These are phyloP conservation scores for Antennarius striatus DNA, from an alignment of 2,113 vertebrate genomes.

Conservation along the genomic window DNA sequence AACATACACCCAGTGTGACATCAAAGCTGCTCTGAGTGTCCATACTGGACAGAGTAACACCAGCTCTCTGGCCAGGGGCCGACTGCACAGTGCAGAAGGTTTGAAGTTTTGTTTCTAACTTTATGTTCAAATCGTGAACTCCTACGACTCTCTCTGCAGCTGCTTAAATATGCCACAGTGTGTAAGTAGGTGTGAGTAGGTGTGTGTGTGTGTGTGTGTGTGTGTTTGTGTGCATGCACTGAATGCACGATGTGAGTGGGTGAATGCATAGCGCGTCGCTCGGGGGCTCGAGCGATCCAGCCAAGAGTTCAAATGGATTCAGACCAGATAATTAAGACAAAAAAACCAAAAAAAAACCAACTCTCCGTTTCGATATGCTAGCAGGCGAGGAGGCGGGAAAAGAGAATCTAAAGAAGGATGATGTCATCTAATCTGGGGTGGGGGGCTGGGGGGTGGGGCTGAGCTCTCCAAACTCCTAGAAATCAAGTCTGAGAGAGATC, in stretches of 20 bases:
- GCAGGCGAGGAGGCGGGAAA: background rate
- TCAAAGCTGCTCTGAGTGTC: conserved; percentile 51
- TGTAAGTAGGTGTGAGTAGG: conserved; percentile 54
- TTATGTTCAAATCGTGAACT: conserved; percentile 50
- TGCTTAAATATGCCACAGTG: conserved; percentile 55
- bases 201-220: conserved; percentile 43
- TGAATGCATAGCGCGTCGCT: conserved; percentile 35
- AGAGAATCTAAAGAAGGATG: conserved; percentile 41
- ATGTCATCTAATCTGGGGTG: conserved; percentile 62
- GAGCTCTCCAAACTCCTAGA: conserved; percentile 42
- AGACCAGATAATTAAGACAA: conserved; percentile 13
- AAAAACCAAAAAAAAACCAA: conserved; percentile 19
- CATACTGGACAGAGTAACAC: conserved; percentile 42
- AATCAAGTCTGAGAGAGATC: conserved; percentile 52
- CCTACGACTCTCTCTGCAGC: conserved; percentile 45
- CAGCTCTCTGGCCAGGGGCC: conserved; percentile 27
- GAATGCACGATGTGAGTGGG: conserved; percentile 34
- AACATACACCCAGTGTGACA: conserved; percentile 50
- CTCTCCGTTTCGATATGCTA: background rate
- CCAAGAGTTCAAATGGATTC: conserved; percentile 20
- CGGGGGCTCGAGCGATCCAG: conserved; percentile 27
- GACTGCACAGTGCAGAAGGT: conserved; percentile 44
- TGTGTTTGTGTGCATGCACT: conserved; percentile 40
- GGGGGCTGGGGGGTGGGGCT: conserved; percentile 18
- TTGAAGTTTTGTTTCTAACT: conserved; percentile 52